phyloP scores from a whole-genome alignment of 2,113 vertebrate species.

The Chamaea fasciata region DNA sequence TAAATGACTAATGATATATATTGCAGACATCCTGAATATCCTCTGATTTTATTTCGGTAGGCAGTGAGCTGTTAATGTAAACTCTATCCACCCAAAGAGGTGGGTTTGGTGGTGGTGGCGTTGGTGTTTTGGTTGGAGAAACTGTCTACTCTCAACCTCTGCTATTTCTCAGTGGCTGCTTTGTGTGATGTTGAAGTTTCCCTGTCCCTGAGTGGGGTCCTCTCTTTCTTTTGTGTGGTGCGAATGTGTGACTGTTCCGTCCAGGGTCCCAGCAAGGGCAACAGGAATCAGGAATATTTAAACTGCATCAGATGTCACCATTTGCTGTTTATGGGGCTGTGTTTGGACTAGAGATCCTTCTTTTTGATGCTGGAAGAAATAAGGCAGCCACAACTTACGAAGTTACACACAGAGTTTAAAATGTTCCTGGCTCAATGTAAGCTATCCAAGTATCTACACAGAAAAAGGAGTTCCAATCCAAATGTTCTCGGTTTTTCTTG shows the following conservation, averaged over 20 bases:
- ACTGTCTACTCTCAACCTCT: neutral
- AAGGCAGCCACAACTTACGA: neutral
- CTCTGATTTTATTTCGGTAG: neutral
- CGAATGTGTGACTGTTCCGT: neutral
- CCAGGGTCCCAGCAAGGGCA: neutral
- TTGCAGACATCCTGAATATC: neutral
- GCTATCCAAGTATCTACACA: neutral
- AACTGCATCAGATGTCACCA: neutral
- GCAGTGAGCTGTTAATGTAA: neutral
- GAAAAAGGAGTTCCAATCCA: neutral
- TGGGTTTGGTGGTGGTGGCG: neutral
- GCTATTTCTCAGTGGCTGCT: neutral
- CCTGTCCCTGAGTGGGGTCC: neutral
- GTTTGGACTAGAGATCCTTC: neutral
- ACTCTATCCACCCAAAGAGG: neutral
- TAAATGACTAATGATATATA: neutral
- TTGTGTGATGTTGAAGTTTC: accelerated
- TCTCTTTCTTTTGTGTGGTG: neutral
- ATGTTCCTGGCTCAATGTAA: neutral
- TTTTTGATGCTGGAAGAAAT: neutral
- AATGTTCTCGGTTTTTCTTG: neutral
- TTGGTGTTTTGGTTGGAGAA: neutral
- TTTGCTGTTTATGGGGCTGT: neutral
- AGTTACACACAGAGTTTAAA: neutral
- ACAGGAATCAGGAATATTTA: neutral